A percentile compares a stretch with the other conserved stretches of the same genome.
phyloP scores from a whole-genome alignment of 2,797 vertebrate species.

The Squalus acanthias region DNA sequence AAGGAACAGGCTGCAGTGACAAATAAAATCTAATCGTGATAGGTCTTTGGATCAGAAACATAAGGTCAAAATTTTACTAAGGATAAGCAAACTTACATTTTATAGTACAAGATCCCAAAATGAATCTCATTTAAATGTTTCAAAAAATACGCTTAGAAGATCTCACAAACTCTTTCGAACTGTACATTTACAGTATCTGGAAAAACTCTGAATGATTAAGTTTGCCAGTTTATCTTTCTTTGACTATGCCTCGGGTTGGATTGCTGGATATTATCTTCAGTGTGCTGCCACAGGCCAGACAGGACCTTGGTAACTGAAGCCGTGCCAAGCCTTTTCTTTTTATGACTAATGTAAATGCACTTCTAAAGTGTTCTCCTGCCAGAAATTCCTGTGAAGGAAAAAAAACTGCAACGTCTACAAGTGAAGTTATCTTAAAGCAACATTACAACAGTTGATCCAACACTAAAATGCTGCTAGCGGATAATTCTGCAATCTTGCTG shows the following conservation, averaged over 20 bases:
- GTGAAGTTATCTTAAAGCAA: background rate
- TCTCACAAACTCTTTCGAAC: background rate
- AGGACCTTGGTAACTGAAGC: background rate
- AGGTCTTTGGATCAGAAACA: background rate
- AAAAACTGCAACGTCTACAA: background rate
- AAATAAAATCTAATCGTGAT: background rate
- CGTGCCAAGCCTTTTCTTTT: background rate
- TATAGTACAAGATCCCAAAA: background rate
- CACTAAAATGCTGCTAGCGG: background rate
- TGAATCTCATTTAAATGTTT: background rate
- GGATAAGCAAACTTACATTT: background rate
- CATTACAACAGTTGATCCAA: background rate
- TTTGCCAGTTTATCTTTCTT: background rate
- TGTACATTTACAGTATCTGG: background rate
- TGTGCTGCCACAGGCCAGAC: background rate
- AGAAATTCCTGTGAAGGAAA: background rate
- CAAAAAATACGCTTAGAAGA: background rate
- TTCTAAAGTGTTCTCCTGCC: background rate
- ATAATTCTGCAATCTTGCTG: background rate
- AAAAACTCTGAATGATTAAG: background rate
- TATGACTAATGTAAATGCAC: constrained; percentile 8
- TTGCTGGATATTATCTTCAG: background rate
- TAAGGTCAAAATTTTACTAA: background rate
- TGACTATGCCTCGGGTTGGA: background rate
- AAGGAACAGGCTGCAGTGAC: background rate